Conservation (phyloP, 1,140 invertebrate species). For the Bombus waltoni region DNA sequence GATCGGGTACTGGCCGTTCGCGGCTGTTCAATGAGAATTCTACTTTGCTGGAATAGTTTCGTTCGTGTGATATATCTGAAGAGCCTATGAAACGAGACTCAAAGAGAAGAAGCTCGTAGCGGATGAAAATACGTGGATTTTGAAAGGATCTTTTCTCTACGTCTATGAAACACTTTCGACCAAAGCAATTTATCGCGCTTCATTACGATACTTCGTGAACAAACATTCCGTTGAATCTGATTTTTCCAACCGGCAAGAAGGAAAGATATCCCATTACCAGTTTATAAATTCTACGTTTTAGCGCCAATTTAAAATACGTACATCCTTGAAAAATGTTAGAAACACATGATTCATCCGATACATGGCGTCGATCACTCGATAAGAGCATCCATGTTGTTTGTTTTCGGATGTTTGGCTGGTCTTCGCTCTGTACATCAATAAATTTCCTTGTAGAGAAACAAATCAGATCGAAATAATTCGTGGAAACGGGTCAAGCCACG, state of each 20-base stretch:
- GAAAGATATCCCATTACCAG: neutral
- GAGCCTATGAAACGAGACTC: neutral
- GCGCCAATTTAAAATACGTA: neutral
- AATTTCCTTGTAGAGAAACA: neutral
- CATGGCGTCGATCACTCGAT: slow-evolving; percentile 45
- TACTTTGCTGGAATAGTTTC: neutral
- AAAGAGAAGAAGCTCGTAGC: neutral
- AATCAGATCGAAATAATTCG: slow-evolving; percentile 22
- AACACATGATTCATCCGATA: neutral
- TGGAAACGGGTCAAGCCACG: neutral
- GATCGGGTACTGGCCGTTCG: no score
- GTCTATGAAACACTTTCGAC: neutral
- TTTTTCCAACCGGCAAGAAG: no score
- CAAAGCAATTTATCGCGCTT: no score
- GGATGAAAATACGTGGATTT: neutral
- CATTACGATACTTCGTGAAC: neutral
- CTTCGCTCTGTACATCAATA: neutral
- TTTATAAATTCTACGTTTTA: neutral
- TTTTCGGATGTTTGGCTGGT: slow-evolving; percentile 49
- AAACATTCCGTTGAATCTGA: neutral
- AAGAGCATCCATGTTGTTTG: slow-evolving; percentile 16
- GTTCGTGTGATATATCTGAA: neutral
- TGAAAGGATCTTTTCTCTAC: neutral
- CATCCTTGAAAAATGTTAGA: neutral
- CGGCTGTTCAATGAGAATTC: neutral